Percentiles rank a stretch among this genome's conserved stretches.
Conservation (phyloP, 1,140 invertebrate genomes). For the Lordiphosa clarofinis region DNA sequence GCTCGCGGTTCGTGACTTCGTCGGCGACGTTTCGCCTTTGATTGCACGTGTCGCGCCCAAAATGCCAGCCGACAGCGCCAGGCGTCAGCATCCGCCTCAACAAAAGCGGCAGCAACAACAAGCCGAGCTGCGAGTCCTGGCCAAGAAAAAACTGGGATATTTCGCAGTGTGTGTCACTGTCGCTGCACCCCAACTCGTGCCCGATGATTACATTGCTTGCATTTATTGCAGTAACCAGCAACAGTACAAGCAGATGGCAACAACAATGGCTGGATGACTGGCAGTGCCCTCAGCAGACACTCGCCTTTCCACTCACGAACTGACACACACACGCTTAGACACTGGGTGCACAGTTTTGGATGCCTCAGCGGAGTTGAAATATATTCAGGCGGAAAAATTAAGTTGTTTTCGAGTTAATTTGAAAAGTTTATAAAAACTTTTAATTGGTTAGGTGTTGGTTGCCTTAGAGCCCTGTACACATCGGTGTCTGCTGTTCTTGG, state of each 20-base stretch:
- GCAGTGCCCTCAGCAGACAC: conserved; percentile 2
- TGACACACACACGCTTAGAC: conserved; percentile 18
- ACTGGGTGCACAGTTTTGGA: conserved; percentile 28
- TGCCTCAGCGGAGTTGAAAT: conserved; percentile 28
- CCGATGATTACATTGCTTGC: conserved; percentile 15
- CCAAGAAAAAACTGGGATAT: conserved; percentile 9
- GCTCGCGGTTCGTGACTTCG: background rate
- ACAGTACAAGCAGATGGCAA: conserved; percentile 5
- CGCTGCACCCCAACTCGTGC: conserved; percentile 3
- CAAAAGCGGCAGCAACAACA: conserved; percentile 27
- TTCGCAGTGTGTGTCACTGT: conserved; percentile 8
- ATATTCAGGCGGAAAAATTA: conserved; percentile 45
- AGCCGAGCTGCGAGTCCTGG: background rate
- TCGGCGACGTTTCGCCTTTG: conserved; percentile 12
- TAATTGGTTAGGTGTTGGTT: conserved; percentile 57
- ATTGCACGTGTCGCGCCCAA: conserved; percentile 34
- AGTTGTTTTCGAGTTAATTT: conserved; percentile 60
- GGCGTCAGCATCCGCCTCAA: conserved; percentile 8
- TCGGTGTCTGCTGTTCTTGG: conserved; percentile 6
- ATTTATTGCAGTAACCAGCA: conserved; percentile 9
- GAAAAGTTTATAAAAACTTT: conserved; percentile 56
- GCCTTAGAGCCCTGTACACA: conserved; percentile 6
- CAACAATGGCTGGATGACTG: conserved; percentile 3
- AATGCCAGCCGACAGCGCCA: conserved; percentile 9
- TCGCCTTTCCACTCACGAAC: conserved; percentile 11